phyloP scores from a whole-genome alignment of 2,888 invertebrate genomes.

The Andrena dorsata region DNA sequence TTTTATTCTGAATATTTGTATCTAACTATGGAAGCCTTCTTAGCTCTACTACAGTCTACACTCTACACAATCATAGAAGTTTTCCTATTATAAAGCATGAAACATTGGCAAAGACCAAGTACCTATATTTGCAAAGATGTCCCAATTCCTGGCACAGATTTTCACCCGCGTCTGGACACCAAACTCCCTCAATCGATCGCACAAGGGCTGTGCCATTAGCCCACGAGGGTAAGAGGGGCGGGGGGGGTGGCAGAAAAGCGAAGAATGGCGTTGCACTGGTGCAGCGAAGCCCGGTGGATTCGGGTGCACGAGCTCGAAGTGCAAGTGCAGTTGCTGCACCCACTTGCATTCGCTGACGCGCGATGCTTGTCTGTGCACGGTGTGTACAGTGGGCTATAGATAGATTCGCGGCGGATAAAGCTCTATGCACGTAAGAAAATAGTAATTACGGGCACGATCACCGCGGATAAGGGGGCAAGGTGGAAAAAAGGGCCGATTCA shows the following conservation, averaged over 20 bases:
- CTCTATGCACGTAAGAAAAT: constrained; percentile 70
- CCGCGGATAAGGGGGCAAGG: constrained; percentile 57
- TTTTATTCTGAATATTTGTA: too few species aligned
- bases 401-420: constrained; percentile 72
- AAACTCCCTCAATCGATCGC: constrained; percentile 24
- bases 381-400: constrained; percentile 62
- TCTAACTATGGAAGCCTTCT: too few species aligned
- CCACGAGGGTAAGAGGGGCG: constrained; percentile 21
- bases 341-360: constrained; percentile 59
- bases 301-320: constrained; percentile 57
- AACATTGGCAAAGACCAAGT: background rate
- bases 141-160: background rate
- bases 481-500: constrained; percentile 52
- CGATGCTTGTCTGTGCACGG: constrained; percentile 55
- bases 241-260: constrained; percentile 31
- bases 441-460: constrained; percentile 73
- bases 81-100: too few species aligned
- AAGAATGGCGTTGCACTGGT: background rate
- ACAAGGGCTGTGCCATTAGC: constrained; percentile 4
- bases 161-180: constrained; percentile 1
- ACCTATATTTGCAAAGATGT: background rate
- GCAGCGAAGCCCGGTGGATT: constrained; percentile 48
- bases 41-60: too few species aligned
- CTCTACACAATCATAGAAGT: background rate
- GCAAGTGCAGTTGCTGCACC: constrained; percentile 38